Evolutionary conservation across 2,888 invertebrate genomes (phyloP), one percentile per base, ranked within the genome.

Genomic region (Caenorhabditis plicata): DNA sequence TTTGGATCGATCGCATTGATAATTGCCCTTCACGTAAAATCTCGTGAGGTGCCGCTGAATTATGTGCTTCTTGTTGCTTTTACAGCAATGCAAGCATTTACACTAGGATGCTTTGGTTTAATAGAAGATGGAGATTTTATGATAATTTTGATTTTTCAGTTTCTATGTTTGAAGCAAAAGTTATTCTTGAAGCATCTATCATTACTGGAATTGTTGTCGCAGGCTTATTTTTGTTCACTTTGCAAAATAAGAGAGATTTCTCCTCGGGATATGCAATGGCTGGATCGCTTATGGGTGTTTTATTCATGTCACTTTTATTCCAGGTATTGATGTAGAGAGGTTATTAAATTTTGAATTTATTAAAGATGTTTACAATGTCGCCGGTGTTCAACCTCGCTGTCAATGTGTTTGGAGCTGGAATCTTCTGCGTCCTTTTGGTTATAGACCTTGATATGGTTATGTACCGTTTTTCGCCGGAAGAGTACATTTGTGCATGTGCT

Each of bases 401-500:
- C 11, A 87, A 89, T 0, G 84, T 89, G 67, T 87, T 86, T 4
- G 91, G 91, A 4, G 85, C 85, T 11, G 71, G 82, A 2, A 78
- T 91, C 39, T 91, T 91, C 83, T 88, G 88, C 31, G 83, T 90
- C 36, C 91, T 90, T 84, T 88, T 91, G 38, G 86, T 91, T 68
- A 89, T 88, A 78, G 92, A 92, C 83, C 90, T 90, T 0, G 89
- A 90, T 81, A 86, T 89, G 84, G 68, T 77, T 40, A 76, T 77
- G 76, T 62, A 75, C 54, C 53, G 66, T 35, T 64, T 73, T 62
- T 65, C 64, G 5, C 88, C 91, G 0, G 91, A 92, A 81, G 91
- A 92, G 80, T 92, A 92, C 82, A 90, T 92, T 72, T 83, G 90
- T 43, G 90, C 90, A 2, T 88, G 90, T 0, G 89, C 91, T 80